Evolutionary conservation across 2,113 vertebrate genomes (phyloP), one percentile per base, ranked within the genome.

Genomic region (Hippotragus niger): DNA sequence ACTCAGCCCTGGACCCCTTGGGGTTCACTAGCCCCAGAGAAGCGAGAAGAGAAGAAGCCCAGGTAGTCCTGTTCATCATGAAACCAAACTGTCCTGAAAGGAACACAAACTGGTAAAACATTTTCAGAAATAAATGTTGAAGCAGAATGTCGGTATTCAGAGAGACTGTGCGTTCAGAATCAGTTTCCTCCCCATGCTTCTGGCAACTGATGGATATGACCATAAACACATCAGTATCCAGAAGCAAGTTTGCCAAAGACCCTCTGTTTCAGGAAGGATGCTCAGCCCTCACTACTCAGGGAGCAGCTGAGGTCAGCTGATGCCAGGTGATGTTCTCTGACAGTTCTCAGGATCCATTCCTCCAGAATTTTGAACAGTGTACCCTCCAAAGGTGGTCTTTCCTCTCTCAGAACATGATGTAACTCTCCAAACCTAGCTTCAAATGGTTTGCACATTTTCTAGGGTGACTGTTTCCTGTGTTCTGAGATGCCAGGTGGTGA

Each of bases 361-460:
- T 53, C 60, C 52, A 47, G 80, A 95, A 81, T 21, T 71, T 82
- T 60, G 92, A 55, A 74, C 5, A 17, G n/a, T 29, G 6, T 45
- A 6, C 23, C 43, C 94, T 91, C 67, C 21, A 86, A 95, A 53
- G 64, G 64, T 94, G 86, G 95, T 93, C 84, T 82, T 88, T 88
- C 67, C 82, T 95, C 82, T 58, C 50, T 29, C 33, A 71, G 52
- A 88, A 50, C 14, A 47, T 94, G 95, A 92, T 82, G 85, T 88
- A 83, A 96, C 21, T 40, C 88, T 93, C 88, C 76, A 6, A 53
- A 60, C 45, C 81, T 40, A 71, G 74, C 84, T 81, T 82, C 88
- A 95, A 90, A 97, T 97, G 88, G 57, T 94, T 95, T 98, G 67
- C 86, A 95, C 76, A 95, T 95, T 91, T 97, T 93, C 76, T 88